phyloP scores from a whole-genome alignment of 2,888 invertebrate genomes.

The Stenichneumon culpator region DNA sequence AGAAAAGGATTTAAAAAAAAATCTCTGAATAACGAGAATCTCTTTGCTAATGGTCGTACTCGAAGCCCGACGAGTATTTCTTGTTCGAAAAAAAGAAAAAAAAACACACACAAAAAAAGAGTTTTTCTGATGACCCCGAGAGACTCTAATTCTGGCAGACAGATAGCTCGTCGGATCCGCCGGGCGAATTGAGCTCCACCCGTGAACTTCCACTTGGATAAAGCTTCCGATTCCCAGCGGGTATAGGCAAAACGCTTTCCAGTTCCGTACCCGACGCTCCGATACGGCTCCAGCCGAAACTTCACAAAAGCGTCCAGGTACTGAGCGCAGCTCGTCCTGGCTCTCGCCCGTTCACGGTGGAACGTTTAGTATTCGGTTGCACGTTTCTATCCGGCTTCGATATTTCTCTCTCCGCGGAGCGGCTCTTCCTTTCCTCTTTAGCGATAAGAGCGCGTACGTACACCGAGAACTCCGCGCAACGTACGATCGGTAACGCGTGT shows the following conservation, averaged over 20 bases:
- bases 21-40: too few relatives aligned
- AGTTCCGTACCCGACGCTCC: conserved; percentile 2
- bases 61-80: neutral
- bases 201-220: conserved; percentile 38
- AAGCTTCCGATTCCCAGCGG: neutral
- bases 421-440: conserved; percentile 47
- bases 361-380: conserved; percentile 47
- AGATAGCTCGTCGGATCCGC: neutral
- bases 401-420: neutral
- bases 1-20: too few relatives aligned
- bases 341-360: neutral
- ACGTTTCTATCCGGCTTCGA: conserved; percentile 34
- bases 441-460: conserved; percentile 34
- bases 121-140: conserved; percentile 3
- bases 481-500: conserved; percentile 7
- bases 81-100: neutral
- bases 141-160: neutral
- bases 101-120: neutral
- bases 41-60: neutral
- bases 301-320: conserved; percentile 4
- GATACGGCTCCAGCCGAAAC: conserved; percentile 10
- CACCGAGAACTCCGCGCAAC: neutral
- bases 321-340: neutral
- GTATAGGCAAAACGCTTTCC: conserved; percentile 33
- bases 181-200: conserved; percentile 7